Conservation (phyloP, 2,113 vertebrate species). For the Prinia subflava region DNA sequence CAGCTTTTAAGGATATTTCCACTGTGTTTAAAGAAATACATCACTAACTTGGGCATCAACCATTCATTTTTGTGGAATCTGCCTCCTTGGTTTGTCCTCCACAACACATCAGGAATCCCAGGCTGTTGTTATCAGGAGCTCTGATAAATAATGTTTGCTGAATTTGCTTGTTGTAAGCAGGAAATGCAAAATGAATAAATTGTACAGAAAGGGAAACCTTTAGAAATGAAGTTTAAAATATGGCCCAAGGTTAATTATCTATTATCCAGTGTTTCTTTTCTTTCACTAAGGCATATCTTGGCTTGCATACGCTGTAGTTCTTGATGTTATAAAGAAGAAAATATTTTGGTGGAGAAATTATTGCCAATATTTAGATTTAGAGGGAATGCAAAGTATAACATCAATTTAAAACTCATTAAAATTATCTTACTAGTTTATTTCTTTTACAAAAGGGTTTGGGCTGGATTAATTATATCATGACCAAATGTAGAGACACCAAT, state of each 20-base stretch:
- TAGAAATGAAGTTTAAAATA: constrained; percentile 45
- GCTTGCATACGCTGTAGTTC: background rate
- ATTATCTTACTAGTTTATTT: constrained; percentile 22
- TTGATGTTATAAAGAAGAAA: background rate
- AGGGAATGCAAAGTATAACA: background rate
- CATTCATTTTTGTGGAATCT: background rate
- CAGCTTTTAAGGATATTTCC: background rate
- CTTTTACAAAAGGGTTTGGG: constrained; percentile 24
- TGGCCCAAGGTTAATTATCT: constrained; percentile 28
- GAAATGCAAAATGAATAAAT: constrained; percentile 21
- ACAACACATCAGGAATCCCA: background rate
- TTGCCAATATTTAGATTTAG: background rate
- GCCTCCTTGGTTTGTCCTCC: constrained; percentile 54
- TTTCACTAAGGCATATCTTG: background rate
- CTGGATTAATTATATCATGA: constrained; percentile 18
- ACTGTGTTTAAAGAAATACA: background rate
- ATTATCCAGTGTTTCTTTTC: constrained; percentile 3
- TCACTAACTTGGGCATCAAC: background rate
- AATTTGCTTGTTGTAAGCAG: constrained; percentile 15
- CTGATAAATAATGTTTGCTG: constrained; percentile 49
- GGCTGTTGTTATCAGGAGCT: background rate
- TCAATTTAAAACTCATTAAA: constrained; percentile 55
- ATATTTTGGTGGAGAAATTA: background rate
- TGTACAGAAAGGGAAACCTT: constrained; percentile 2
- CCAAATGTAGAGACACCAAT: background rate